Evolutionary conservation across 2,888 invertebrate genomes (phyloP), one percentile per base, ranked within the genome.

Genomic region (Microctonus aethiopoides): DNA sequence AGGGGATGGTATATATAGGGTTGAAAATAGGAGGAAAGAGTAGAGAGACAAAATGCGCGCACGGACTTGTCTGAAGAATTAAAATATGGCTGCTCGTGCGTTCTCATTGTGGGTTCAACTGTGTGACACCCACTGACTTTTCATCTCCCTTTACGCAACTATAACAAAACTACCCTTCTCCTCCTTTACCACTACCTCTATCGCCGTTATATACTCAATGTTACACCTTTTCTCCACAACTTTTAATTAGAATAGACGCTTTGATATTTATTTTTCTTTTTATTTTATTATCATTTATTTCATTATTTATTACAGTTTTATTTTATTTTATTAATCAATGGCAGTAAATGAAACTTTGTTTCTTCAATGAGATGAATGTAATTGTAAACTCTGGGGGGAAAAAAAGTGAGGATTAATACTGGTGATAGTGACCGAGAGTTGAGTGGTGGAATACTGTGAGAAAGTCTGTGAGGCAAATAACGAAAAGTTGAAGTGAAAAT

Each of bases 401-500:
- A 63, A 59, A 72, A 70, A 65, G 72, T 72, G 67, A 63, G 67
- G 60, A 70, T 72, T 68, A 68, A 70, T 60, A 51, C n/a, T n/a
- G n/a, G n/a, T n/a, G n/a, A n/a, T n/a, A 56, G 70, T 67, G 66
- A 36, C 11, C 2, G 52, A 59, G 62, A 52, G n/a, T n/a, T n/a
- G n/a, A 41, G 34, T 36, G 61, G 68, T 63, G 62, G 22, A 60
- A 67, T 34, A 22, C 34, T 39, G 22, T 32, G 46, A 62, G 39
- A 61, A 70, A 68, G 72, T 71, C 66, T 60, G 24, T 69, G 69
- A 64, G 75, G 79, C 80, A 84, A 85, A 84, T 84, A 83, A 83
- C 81, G 78, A 74, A 82, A 85, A 86, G 85, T 86, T 86, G 83
- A 82, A 84, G 83, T 84, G 85, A 86, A 86, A 86, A 85, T 84